These are phyloP conservation scores for Agonum fuliginosum DNA, from an alignment of 2,888 invertebrate species.

Conservation along the genomic window DNA sequence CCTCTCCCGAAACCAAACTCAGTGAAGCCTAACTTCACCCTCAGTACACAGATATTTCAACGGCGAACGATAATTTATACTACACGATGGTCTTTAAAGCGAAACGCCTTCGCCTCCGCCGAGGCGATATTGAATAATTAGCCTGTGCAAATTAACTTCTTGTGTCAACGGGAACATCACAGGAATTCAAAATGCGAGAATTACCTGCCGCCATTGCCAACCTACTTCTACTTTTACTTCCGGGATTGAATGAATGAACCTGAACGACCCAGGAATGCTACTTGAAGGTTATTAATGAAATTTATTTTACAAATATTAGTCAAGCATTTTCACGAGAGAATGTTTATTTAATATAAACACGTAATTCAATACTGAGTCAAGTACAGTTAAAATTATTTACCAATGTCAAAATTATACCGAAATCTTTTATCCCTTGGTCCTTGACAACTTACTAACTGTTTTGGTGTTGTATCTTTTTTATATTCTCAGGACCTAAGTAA, in stretches of 20 bases:
- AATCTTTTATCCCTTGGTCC: too few species aligned
- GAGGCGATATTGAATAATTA: conserved; percentile 35
- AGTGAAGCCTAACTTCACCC: not conserved
- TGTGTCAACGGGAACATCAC: conserved; percentile 31
- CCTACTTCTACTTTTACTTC: not conserved
- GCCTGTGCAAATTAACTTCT: conserved; percentile 34
- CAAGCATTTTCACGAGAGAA: too few species aligned
- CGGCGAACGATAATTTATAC: conserved; percentile 20
- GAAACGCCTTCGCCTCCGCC: conserved; percentile 22
- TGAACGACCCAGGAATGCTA: not conserved
- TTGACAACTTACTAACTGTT: too few species aligned
- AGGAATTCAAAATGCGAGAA: conserved; percentile 23
- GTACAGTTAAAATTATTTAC: not conserved
- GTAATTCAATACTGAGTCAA: too few species aligned
- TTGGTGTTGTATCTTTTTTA: too few species aligned
- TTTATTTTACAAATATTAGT: conserved; percentile 12
- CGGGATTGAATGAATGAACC: conserved; percentile 5
- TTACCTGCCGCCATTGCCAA: conserved; percentile 19
- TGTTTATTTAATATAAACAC: not conserved
- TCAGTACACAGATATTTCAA: conserved; percentile 17
- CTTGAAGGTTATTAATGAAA: not conserved
- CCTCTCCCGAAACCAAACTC: not conserved
- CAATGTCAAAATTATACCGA: not conserved
- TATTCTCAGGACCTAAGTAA: too few species aligned
- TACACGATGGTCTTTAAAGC: conserved; percentile 29